phyloP scores from a whole-genome alignment of 2,113 vertebrate species.

The Collichthys lucidus region DNA sequence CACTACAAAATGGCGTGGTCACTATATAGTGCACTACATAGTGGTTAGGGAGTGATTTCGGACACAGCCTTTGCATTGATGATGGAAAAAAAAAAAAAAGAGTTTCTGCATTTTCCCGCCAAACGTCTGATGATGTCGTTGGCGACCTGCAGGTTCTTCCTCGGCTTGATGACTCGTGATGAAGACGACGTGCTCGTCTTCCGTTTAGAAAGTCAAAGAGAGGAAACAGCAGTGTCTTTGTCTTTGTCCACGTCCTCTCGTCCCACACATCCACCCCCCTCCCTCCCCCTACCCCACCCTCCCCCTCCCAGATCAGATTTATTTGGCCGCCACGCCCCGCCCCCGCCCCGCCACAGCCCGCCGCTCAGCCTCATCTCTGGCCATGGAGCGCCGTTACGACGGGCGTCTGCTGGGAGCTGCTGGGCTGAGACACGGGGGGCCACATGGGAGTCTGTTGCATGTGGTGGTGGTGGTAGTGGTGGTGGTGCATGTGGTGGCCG shows the following conservation, averaged over 20 bases:
- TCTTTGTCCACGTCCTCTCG: conserved; percentile 36
- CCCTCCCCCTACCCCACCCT: background rate
- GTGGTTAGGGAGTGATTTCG: no score
- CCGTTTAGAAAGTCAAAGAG: conserved; percentile 28
- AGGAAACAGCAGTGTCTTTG: conserved; percentile 37
- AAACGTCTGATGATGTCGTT: background rate
- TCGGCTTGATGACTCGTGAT: conserved; percentile 10
- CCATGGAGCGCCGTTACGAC: conserved; percentile 86
- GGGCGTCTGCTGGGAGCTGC: conserved; percentile 84
- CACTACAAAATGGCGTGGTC: no score
- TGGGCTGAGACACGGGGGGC: conserved; percentile 86
- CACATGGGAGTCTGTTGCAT: conserved; percentile 88
- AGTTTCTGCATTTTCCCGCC: background rate
- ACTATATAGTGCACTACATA: no score
- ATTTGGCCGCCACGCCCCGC: conserved; percentile 14
- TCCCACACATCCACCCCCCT: no score
- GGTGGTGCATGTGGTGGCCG: conserved; percentile 72
- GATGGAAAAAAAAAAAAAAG: background rate
- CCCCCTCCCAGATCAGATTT: background rate
- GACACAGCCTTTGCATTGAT: conserved; percentile 12
- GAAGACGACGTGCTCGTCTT: conserved; percentile 31
- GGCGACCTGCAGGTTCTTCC: conserved; percentile 6
- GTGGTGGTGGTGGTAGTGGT: conserved; percentile 68
- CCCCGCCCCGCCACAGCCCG: background rate
- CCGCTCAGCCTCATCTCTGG: conserved; percentile 90